phyloP scores from a whole-genome alignment of 2,113 vertebrate species.

The Centropus unirufus region DNA sequence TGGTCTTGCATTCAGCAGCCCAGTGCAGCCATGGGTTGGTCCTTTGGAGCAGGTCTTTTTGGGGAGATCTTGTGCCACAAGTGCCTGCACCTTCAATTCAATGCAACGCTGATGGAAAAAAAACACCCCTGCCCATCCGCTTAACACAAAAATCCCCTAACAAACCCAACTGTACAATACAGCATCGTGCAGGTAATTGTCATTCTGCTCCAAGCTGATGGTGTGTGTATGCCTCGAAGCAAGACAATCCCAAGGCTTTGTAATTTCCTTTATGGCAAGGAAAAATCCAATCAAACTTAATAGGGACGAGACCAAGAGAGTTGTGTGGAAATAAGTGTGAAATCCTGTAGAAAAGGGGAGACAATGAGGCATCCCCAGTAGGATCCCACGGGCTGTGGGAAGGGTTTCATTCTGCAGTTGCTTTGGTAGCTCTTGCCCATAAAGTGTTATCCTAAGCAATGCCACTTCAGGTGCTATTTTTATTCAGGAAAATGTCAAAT shows the following conservation, averaged over 20 bases:
- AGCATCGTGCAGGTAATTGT: rapidly evolving
- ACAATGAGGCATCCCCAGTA: not conserved
- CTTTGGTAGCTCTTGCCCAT: not conserved
- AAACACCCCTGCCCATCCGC: not conserved
- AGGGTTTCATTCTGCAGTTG: not conserved
- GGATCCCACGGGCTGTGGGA: not conserved
- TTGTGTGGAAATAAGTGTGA: not conserved
- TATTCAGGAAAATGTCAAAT: slow-evolving; percentile 62
- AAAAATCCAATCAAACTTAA: not conserved
- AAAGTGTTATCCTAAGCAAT: slow-evolving; percentile 41
- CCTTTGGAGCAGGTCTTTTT: not conserved
- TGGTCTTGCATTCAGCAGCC: not conserved
- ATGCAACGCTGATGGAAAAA: not conserved
- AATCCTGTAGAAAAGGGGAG: not conserved
- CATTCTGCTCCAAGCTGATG: not conserved
- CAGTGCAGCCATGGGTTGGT: rapidly evolving
- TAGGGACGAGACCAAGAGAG: not conserved
- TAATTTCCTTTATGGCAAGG: not conserved
- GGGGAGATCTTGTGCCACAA: not conserved
- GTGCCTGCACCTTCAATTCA: not conserved
- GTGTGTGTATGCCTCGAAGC: not conserved
- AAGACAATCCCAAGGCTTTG: not conserved
- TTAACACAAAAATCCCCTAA: not conserved
- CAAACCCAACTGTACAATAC: rapidly evolving
- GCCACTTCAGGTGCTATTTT: slow-evolving; percentile 68